These are phyloP conservation scores for Gopherus evgoodei DNA, from an alignment of 2,113 vertebrate species.

Conservation along the genomic window DNA sequence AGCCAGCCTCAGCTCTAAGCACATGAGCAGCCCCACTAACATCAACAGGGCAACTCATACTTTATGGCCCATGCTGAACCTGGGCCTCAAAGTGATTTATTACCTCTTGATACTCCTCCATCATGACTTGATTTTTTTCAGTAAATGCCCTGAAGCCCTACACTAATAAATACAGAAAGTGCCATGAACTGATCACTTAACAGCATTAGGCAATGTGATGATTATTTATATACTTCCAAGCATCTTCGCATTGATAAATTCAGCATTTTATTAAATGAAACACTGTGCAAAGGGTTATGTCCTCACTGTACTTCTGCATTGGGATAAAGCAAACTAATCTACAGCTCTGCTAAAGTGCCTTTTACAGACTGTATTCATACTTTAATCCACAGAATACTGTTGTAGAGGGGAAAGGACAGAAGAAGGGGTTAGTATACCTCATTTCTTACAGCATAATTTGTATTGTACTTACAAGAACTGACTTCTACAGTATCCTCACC, in stretches of 20 bases:
- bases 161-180: neutral
- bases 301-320: conserved; percentile 18
- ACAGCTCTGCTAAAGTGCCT: conserved; percentile 58
- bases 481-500: conserved; percentile 2
- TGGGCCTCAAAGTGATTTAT: conserved; percentile 14
- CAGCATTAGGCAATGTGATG: neutral
- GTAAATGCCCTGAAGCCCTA: neutral
- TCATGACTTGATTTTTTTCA: conserved; percentile 4
- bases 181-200: neutral
- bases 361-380: conserved; percentile 34
- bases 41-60: neutral
- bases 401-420: conserved; percentile 64
- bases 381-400: conserved; percentile 40
- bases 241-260: conserved; percentile 25
- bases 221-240: neutral
- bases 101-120: neutral
- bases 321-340: conserved; percentile 43
- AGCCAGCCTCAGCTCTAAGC: neutral
- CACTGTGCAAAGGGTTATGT: neutral
- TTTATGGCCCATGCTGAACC: neutral
- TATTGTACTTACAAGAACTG: neutral
- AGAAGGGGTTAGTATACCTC: conserved; percentile 72
- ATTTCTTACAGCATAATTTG: conserved; percentile 27
- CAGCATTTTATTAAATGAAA: neutral
- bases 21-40: conserved; percentile 11